Evolutionary conservation across 2,797 vertebrate genomes (phyloP).

Genomic region (Pitangus sulphuratus): DNA sequence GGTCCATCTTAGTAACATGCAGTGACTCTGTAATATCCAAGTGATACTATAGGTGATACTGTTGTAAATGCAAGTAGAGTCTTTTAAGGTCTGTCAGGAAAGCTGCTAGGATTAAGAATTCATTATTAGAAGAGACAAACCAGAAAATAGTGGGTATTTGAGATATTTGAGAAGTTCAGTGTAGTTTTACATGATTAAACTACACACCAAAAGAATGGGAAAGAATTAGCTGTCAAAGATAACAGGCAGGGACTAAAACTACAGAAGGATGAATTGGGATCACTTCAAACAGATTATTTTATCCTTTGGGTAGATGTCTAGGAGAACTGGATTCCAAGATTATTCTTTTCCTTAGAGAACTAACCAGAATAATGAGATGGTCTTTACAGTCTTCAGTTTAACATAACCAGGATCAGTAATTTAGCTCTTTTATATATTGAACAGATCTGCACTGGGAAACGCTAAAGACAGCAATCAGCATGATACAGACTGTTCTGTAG

Average conservation of each 20-base stretch:
- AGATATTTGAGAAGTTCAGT: not conserved
- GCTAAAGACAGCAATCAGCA: not conserved
- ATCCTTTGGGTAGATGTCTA: not conserved
- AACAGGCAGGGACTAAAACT: not conserved
- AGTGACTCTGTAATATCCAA: not conserved
- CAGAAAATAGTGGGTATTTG: not conserved
- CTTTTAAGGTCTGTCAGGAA: not conserved
- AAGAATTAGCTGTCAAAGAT: not conserved
- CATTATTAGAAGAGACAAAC: not conserved
- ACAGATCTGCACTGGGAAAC: not conserved
- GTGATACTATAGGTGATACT: not conserved
- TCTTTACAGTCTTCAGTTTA: not conserved
- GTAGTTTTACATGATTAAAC: not conserved
- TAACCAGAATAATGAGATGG: not conserved
- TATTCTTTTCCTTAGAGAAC: not conserved
- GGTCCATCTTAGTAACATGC: not conserved
- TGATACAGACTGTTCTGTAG: not conserved
- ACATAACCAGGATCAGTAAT: not conserved
- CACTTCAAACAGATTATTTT: not conserved
- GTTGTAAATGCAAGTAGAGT: not conserved
- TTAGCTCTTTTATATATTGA: not conserved
- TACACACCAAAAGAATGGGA: not conserved
- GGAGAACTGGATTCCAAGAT: not conserved
- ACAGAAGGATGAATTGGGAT: not conserved
- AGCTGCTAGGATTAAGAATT: not conserved